Percentiles rank a stretch among this genome's conserved stretches.
Conservation (phyloP, 1,140 invertebrate genomes). For the Anastatus disparis region DNA sequence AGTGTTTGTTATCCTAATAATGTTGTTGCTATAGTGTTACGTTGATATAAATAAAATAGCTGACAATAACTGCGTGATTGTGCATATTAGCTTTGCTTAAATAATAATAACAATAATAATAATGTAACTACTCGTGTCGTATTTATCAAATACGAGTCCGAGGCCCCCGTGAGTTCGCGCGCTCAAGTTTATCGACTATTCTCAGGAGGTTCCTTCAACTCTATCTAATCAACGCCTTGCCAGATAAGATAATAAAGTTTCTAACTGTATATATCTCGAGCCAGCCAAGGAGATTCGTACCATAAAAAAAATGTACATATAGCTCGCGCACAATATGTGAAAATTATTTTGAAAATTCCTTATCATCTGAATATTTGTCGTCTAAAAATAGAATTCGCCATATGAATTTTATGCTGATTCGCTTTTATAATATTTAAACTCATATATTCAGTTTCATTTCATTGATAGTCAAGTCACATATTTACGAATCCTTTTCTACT, state of each 20-base stretch:
- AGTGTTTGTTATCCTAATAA: too few species aligned
- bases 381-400: too few species aligned
- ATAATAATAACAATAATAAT: neutral
- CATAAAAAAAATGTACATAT: neutral
- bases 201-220: constrained; percentile 3
- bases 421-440: too few species aligned
- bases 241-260: constrained; percentile 9
- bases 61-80: neutral
- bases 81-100: too few species aligned
- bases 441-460: too few species aligned
- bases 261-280: neutral
- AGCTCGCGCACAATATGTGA: neutral
- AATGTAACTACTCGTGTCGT: too few species aligned
- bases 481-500: too few species aligned
- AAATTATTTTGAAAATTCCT: too few species aligned
- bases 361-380: too few species aligned
- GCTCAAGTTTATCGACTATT: constrained; percentile 20
- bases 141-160: constrained; percentile 4
- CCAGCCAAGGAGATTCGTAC: neutral
- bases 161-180: neutral
- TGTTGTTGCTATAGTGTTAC: too few species aligned
- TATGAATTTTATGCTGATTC: too few species aligned
- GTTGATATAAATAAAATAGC: neutral
- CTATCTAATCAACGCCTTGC: constrained; percentile 36
- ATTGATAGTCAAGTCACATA: too few species aligned